Evolutionary conservation across 2,113 vertebrate genomes (phyloP).

Genomic region (Agapornis roseicollis): DNA sequence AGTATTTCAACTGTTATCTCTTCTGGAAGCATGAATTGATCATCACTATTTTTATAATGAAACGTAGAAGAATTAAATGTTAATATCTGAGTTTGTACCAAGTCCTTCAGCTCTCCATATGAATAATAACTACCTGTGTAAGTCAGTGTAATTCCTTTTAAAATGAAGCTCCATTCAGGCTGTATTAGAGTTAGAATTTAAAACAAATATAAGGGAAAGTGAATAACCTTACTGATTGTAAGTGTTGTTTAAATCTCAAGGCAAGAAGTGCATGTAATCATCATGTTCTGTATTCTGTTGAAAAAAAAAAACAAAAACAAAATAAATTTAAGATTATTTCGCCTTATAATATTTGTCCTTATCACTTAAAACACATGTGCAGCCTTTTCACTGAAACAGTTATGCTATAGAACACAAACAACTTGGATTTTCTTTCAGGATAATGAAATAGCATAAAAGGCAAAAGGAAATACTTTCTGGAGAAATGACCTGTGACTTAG

Average conservation of each 20-base stretch:
- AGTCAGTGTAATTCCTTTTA: not conserved
- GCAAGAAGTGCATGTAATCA: not conserved
- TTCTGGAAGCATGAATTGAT: not conserved
- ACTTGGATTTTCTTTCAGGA: not conserved
- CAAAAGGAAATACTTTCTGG: not conserved
- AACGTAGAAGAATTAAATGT: not conserved
- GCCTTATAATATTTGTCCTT: not conserved
- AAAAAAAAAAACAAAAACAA: not conserved
- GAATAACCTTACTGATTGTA: not conserved
- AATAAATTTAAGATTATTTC: conserved; percentile 1
- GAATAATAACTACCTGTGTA: not conserved
- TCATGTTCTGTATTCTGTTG: not conserved
- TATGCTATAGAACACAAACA: not conserved
- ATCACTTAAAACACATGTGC: not conserved
- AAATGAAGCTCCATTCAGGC: not conserved
- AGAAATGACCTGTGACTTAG: not conserved
- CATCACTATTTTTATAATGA: not conserved
- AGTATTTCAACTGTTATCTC: not conserved
- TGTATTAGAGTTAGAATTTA: not conserved
- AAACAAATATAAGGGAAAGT: not conserved
- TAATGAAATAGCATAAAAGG: not conserved
- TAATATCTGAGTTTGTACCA: not conserved
- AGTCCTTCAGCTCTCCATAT: not conserved
- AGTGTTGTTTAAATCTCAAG: not conserved
- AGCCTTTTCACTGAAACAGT: not conserved